Evolutionary conservation across 2,113 vertebrate species (phyloP).

Genomic region (Platichthys flesus): DNA sequence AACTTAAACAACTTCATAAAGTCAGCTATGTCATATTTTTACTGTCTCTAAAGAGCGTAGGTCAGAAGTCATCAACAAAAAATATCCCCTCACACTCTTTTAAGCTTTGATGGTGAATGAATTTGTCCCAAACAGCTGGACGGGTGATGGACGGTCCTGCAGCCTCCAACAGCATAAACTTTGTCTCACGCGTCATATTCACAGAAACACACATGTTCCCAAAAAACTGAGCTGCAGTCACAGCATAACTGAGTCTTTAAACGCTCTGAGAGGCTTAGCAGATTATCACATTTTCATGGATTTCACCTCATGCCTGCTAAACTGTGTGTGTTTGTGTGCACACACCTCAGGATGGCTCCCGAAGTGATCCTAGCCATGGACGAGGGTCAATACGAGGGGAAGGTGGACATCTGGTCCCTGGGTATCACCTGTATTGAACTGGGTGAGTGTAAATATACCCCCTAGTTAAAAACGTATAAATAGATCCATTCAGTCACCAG

Average conservation of each 20-base stretch:
- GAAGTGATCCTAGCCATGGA: slow-evolving; percentile 99
- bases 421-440: slow-evolving; percentile 99
- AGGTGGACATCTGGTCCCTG: slow-evolving; percentile 97
- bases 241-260: slow-evolving; percentile 64
- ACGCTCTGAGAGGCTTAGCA: slow-evolving; percentile 67
- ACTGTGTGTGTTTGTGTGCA: slow-evolving; percentile 12
- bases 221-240: slow-evolving; percentile 63
- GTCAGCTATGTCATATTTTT: too few relatives aligned
- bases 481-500: background rate
- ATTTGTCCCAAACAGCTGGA: slow-evolving; percentile 30
- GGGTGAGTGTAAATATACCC: slow-evolving; percentile 83
- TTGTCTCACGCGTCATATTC: slow-evolving; percentile 13
- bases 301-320: slow-evolving; percentile 51
- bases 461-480: background rate
- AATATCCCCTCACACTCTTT: too few relatives aligned
- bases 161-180: slow-evolving; percentile 17
- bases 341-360: slow-evolving; percentile 92
- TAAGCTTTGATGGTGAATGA: slow-evolving; percentile 30
- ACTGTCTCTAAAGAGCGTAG: too few relatives aligned
- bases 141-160: slow-evolving; percentile 15
- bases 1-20: too few relatives aligned
- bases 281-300: slow-evolving; percentile 70
- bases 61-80: too few relatives aligned
- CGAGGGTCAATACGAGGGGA: slow-evolving; percentile 97
- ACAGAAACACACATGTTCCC: slow-evolving; percentile 20